A percentile compares a stretch with the other conserved stretches of the same genome.
Evolutionary conservation across 2,888 invertebrate genomes (phyloP).

Genomic region (Syrista parreyssii): DNA sequence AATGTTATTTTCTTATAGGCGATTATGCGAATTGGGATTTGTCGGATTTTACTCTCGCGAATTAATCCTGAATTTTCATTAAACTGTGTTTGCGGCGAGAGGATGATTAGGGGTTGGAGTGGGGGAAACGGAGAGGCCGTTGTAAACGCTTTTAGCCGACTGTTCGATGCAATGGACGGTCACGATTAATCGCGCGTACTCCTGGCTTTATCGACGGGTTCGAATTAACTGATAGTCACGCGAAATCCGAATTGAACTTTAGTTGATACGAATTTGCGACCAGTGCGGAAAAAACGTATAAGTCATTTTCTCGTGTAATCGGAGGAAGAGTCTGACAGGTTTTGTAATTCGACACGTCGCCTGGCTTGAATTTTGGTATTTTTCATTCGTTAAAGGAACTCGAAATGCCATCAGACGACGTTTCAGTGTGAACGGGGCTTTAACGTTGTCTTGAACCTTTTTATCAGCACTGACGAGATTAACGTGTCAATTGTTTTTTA

Average conservation of each 20-base stretch:
- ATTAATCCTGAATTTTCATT: neutral
- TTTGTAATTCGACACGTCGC: neutral
- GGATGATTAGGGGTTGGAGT: neutral
- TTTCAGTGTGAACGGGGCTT: neutral
- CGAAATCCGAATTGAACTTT: too few species aligned
- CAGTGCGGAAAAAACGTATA: neutral
- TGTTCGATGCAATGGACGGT: neutral
- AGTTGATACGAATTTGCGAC: too few species aligned
- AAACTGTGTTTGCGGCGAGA: neutral
- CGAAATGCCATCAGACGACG: neutral
- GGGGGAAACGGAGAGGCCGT: neutral
- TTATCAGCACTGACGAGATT: neutral
- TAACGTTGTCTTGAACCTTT: neutral
- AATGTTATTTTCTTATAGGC: neutral
- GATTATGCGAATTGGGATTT: neutral
- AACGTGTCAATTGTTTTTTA: neutral
- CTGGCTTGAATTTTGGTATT: neutral
- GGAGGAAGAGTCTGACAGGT: neutral
- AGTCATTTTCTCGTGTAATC: neutral
- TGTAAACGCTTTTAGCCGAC: neutral
- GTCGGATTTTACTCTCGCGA: neutral
- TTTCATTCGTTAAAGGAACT: neutral
- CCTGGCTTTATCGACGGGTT: neutral
- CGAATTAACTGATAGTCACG: too few species aligned
- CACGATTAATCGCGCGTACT: neutral